Evolutionary conservation across 2,797 vertebrate genomes (phyloP), one percentile per base, ranked within the genome.

Genomic region (Amphiprion clarkii): DNA sequence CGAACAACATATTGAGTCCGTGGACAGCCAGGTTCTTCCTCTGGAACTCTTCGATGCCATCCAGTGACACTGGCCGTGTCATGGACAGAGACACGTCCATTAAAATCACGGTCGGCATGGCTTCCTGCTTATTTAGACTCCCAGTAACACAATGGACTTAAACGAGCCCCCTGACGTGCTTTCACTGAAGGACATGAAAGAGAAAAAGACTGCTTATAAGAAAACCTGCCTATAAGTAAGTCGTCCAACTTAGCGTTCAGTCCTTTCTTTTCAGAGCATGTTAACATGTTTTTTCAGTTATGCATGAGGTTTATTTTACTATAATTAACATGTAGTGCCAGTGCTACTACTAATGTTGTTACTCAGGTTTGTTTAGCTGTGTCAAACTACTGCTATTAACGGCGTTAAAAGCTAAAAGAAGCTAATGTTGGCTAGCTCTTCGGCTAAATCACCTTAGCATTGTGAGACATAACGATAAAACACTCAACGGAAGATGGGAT

Each of bases 41-140:
- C 93, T 99, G 98, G 73, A 97, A 97, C 74, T 99, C 98, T 77
- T 99, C 98, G 0, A 91, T 96, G 21, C 97, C 96, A 73, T 99
- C 98, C 70, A 95, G 72, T 0, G 96, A 94, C 87, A 99, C 98
- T 0, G 98, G 97, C 6, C 98, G 96, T 0, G 98, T 99, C 98
- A 99, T 99, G 91, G 98, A 99, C 86, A 99, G 96, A 0, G 98
- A 99, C 27, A 96, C 97, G 23, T 99, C 98, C 96, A 99, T 95
- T 63, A 99, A 91, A 65, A 99, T 96, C 91, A 99, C 97, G 0
- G 97, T 99, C 0, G 98, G 98, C 98, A 99, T 99, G 94, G 78
- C 81, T 92, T 39, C 60, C 58, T 61, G 60, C 53, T 76, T 19
- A 12, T 57, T 0, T 1, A 27, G 51, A 21, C 12, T 36, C 56